These are phyloP conservation scores for Rhadinocentrus ornatus DNA, from an alignment of 2,797 vertebrate genomes.

Conservation along the genomic window DNA sequence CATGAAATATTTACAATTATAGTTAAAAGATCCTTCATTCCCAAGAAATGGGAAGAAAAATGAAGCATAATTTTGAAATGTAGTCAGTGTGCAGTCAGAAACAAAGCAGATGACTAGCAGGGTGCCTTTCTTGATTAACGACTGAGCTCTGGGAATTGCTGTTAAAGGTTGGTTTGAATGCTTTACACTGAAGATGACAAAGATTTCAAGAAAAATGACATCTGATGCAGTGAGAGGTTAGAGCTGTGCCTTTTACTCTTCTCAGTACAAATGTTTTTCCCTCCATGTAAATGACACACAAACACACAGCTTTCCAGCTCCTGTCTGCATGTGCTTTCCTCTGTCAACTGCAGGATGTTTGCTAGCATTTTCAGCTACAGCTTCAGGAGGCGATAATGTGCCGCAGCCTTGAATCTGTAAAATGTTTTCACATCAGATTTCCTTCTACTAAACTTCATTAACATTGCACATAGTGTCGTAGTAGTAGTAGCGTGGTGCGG, in stretches of 20 bases:
- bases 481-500: no score
- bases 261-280: neutral
- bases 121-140: constrained; percentile 3
- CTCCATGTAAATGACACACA: neutral
- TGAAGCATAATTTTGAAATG: neutral
- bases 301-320: neutral
- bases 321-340: neutral
- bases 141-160: constrained; percentile 5
- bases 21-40: neutral
- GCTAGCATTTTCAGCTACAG: neutral
- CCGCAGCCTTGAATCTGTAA: neutral
- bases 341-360: neutral
- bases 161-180: constrained; percentile 5
- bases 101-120: constrained; percentile 15
- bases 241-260: neutral
- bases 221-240: neutral
- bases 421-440: neutral
- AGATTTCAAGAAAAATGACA: neutral
- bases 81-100: constrained; percentile 1
- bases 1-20: no score
- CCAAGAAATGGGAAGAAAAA: neutral
- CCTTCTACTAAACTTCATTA: neutral
- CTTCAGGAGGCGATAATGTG: neutral
- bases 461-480: no score
- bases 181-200: constrained; percentile 7